A percentile compares a stretch with the other conserved stretches of the same genome.
phyloP scores from a whole-genome alignment of 2,113 vertebrate species.

The Ailuropoda melanoleuca region DNA sequence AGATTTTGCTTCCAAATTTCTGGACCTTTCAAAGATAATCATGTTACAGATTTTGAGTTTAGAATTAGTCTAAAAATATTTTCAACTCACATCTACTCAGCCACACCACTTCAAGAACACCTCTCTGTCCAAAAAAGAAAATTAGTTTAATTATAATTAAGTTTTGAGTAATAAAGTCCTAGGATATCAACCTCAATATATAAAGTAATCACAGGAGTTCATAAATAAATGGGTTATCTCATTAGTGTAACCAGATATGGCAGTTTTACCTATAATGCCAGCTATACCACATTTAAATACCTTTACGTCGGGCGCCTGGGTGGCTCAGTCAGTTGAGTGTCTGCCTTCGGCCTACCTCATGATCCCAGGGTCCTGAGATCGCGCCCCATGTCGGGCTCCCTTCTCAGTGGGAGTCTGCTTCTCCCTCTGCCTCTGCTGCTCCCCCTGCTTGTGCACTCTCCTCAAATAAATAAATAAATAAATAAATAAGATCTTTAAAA shows the following conservation, averaged over 20 bases:
- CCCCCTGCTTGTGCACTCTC: not conserved
- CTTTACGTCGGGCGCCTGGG: not conserved
- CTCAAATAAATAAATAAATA: not conserved
- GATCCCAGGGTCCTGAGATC: not conserved
- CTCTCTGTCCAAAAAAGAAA: not conserved
- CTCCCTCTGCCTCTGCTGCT: not conserved
- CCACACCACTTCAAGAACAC: not conserved
- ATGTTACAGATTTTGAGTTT: not conserved
- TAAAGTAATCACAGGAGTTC: not conserved
- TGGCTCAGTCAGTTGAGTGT: not conserved
- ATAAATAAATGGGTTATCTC: not conserved
- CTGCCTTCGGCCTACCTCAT: not conserved
- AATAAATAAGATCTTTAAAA: not conserved
- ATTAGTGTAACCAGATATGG: not conserved
- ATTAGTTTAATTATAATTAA: not conserved
- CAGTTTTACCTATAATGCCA: not conserved
- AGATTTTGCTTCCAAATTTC: not conserved
- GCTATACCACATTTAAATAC: too few species aligned
- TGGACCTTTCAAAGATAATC: not conserved
- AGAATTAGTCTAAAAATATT: not conserved
- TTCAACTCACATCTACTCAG: not conserved
- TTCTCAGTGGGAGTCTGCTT: not conserved
- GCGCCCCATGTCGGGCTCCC: accelerated
- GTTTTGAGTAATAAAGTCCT: not conserved
- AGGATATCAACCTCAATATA: not conserved